phyloP scores from a whole-genome alignment of 1,140 invertebrate genomes.

The Drosophila repletoides region DNA sequence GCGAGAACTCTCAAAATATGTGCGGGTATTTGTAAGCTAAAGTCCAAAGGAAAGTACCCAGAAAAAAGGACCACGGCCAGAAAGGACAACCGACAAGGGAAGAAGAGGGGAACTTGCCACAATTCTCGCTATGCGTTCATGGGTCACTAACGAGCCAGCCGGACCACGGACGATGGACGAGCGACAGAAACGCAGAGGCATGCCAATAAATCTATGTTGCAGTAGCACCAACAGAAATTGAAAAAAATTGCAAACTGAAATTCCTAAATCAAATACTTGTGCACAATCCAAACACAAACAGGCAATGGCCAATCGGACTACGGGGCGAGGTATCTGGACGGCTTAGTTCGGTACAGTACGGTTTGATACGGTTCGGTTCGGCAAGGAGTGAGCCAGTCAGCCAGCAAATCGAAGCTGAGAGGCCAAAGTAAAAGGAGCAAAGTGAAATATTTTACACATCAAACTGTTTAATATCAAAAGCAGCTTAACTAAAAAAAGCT shows the following conservation, averaged over 20 bases:
- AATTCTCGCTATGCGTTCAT: constrained; percentile 23
- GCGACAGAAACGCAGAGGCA: constrained; percentile 40
- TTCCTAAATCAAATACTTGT: constrained; percentile 77
- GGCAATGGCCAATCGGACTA: constrained; percentile 16
- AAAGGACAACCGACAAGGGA: no score
- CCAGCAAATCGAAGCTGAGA: constrained; percentile 40
- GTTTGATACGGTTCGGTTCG: no score
- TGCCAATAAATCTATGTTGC: constrained; percentile 68
- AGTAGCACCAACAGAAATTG: constrained; percentile 31
- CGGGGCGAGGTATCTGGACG: background rate
- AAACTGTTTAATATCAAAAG: constrained; percentile 37
- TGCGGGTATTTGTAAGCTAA: constrained; percentile 41
- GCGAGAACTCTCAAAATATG: constrained; percentile 50
- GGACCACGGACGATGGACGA: background rate
- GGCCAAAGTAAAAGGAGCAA: constrained; percentile 48
- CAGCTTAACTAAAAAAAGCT: background rate
- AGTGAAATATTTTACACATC: constrained; percentile 49
- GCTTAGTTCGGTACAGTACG: background rate
- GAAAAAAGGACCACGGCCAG: no score
- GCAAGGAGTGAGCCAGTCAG: background rate
- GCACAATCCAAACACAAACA: constrained; percentile 52
- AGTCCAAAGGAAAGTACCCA: no score
- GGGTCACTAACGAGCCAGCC: constrained; percentile 62
- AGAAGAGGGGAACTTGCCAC: constrained; percentile 9
- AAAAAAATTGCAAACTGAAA: constrained; percentile 63